phyloP scores from a whole-genome alignment of 2,888 invertebrate species.

The Eristalis intricaria region DNA sequence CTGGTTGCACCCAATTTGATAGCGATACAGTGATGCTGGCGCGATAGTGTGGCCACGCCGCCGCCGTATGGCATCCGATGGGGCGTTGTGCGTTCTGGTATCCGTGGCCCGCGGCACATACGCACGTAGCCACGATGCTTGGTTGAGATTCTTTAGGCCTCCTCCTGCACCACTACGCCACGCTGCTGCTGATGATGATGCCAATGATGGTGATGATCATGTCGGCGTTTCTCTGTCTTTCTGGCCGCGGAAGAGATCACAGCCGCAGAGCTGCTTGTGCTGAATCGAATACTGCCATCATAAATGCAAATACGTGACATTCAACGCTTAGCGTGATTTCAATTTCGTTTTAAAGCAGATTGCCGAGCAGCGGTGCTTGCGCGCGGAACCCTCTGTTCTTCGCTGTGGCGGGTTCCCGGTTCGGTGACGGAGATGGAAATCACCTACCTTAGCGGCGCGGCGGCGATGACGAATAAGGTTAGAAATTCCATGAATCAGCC shows the following conservation, averaged over 20 bases:
- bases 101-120: slow-evolving; percentile 48
- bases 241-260: slow-evolving; percentile 66
- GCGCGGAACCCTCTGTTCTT: slow-evolving; percentile 15
- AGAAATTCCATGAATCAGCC: slow-evolving; percentile 65
- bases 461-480: slow-evolving; percentile 66
- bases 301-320: slow-evolving; percentile 73
- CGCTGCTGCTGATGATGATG: slow-evolving; percentile 40
- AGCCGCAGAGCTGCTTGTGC: slow-evolving; percentile 62
- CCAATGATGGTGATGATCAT: slow-evolving; percentile 64
- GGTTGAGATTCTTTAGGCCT: slow-evolving; percentile 38
- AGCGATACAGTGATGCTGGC: slow-evolving; percentile 57
- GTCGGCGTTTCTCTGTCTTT: slow-evolving; percentile 63
- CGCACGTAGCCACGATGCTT: slow-evolving; percentile 57
- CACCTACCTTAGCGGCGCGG: not conserved
- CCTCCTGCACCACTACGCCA: not conserved
- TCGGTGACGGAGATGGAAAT: slow-evolving; percentile 39
- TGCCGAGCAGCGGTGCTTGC: slow-evolving; percentile 1
- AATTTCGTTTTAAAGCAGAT: slow-evolving; percentile 65
- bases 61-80: slow-evolving; percentile 34
- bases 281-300: slow-evolving; percentile 72
- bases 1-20: slow-evolving; percentile 72
- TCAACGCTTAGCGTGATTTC: slow-evolving; percentile 70
- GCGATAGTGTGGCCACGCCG: slow-evolving; percentile 42
- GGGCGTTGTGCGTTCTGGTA: slow-evolving; percentile 66
- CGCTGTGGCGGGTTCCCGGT: slow-evolving; percentile 43